A percentile compares a stretch with the other conserved stretches of the same genome.
Evolutionary conservation across 1,140 invertebrate genomes (phyloP).

Genomic region (Periplaneta americana): DNA sequence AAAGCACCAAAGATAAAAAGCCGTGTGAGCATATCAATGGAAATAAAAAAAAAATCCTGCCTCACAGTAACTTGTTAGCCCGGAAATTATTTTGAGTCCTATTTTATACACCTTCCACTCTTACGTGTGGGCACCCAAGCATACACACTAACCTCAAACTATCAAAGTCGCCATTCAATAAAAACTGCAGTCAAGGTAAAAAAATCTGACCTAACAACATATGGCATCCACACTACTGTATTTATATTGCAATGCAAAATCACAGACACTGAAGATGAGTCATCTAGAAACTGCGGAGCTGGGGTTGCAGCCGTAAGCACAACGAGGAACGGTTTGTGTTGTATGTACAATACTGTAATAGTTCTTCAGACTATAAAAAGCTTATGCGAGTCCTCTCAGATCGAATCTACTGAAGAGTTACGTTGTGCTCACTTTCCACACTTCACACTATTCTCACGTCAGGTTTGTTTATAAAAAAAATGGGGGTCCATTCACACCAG

Average conservation of each 20-base stretch:
- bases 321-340: constrained; percentile 15
- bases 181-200: constrained; percentile 3
- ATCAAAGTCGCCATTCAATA: neutral
- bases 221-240: constrained; percentile 5
- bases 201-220: constrained; percentile 1
- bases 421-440: neutral
- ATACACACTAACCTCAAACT: neutral
- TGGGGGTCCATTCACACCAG: neutral
- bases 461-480: constrained; percentile 10
- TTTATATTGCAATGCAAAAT: constrained; percentile 20
- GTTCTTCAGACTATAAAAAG: constrained; percentile 9
- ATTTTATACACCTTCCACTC: neutral
- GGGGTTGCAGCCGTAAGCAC: constrained; percentile 14
- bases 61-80: neutral
- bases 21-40: neutral
- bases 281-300: constrained; percentile 8
- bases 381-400: neutral
- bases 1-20: constrained; percentile 5
- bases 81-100: neutral
- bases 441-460: constrained; percentile 6
- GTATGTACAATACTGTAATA: constrained; percentile 13
- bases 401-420: neutral
- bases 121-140: neutral
- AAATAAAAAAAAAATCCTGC: neutral
- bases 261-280: constrained; percentile 19